Conservation (phyloP, 2,113 vertebrate genomes). For the Anolis carolinensis region DNA sequence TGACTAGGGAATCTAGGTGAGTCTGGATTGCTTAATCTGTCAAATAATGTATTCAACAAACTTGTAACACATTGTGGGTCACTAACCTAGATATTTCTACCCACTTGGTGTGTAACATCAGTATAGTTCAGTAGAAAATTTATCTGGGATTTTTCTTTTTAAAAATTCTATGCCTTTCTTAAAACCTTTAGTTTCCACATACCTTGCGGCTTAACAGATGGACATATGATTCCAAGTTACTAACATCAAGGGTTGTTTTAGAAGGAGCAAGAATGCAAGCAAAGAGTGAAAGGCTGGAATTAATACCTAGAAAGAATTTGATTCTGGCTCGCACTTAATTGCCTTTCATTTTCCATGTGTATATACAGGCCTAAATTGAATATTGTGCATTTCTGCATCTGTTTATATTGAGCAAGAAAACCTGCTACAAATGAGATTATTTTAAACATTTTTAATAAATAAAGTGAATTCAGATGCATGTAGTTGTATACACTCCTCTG, state of each 20-base stretch:
- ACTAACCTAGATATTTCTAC: constrained; percentile 43
- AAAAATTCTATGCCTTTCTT: constrained; percentile 67
- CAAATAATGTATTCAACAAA: constrained; percentile 38
- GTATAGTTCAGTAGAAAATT: constrained; percentile 58
- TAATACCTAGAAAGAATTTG: constrained; percentile 71
- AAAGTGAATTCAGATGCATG: constrained; percentile 51
- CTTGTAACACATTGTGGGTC: constrained; percentile 48
- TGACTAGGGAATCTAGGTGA: background rate
- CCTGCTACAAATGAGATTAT: constrained; percentile 33
- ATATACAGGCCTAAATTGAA: constrained; percentile 45
- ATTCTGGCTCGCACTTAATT: constrained; percentile 53
- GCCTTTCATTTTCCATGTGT: constrained; percentile 62
- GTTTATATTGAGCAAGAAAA: constrained; percentile 55
- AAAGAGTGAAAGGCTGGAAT: constrained; percentile 62
- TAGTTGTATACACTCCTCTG: constrained; percentile 36
- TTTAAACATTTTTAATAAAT: constrained; percentile 60
- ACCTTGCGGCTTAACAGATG: constrained; percentile 62
- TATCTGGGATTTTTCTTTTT: constrained; percentile 59
- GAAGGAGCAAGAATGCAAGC: constrained; percentile 71
- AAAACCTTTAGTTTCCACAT: constrained; percentile 66
- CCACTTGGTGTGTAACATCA: constrained; percentile 30
- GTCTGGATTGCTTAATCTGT: constrained; percentile 41
- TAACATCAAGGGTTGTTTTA: constrained; percentile 68
- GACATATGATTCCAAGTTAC: constrained; percentile 65
- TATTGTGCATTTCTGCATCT: constrained; percentile 49